These are phyloP conservation scores for Pseudococcus longispinus DNA, from an alignment of 2,888 invertebrate genomes.

Conservation along the genomic window DNA sequence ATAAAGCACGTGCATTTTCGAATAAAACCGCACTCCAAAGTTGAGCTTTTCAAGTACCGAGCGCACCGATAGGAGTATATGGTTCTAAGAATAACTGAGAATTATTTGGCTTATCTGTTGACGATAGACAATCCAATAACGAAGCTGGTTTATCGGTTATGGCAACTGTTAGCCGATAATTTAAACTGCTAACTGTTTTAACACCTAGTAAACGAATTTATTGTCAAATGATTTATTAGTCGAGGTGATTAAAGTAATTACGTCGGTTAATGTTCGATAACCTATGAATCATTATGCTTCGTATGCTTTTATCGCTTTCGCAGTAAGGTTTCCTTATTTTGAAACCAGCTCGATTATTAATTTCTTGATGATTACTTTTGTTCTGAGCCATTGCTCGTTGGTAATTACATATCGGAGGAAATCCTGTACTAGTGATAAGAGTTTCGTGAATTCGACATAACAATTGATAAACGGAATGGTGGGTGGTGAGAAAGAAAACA, in stretches of 20 bases:
- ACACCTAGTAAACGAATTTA: background rate
- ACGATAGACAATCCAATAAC: background rate
- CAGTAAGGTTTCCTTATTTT: background rate
- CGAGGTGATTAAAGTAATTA: background rate
- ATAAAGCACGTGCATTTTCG: background rate
- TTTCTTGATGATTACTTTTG: background rate
- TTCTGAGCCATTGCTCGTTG: background rate
- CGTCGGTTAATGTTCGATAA: background rate
- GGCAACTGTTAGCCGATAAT: background rate
- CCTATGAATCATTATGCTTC: background rate
- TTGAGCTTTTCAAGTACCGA: background rate
- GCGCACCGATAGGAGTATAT: background rate
- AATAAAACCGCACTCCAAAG: background rate
- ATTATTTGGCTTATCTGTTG: background rate
- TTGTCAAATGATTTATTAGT: background rate
- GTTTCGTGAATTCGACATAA: no score
- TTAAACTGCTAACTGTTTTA: background rate
- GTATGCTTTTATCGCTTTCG: background rate
- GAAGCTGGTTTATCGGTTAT: background rate
- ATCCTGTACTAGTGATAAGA: conserved; percentile 16
- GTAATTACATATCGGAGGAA: background rate
- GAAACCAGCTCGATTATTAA: background rate
- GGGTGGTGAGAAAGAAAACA: no score
- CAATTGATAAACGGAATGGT: no score
- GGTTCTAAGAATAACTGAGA: background rate